These are phyloP conservation scores for Oedothorax gibbosus DNA, from an alignment of 1,140 invertebrate species.

Conservation along the genomic window DNA sequence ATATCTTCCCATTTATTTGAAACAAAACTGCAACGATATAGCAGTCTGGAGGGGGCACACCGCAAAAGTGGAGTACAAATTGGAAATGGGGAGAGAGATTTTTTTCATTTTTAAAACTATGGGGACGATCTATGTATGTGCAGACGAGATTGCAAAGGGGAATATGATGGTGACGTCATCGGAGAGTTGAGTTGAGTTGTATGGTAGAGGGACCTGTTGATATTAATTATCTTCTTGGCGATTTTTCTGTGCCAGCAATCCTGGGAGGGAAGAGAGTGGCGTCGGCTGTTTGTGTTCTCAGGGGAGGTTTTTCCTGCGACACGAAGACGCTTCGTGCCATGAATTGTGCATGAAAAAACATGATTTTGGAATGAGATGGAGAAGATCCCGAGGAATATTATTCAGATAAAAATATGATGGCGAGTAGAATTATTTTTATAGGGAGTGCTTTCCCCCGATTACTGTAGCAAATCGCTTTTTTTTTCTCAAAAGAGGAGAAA, in stretches of 20 bases:
- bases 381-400: background rate
- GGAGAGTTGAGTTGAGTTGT: background rate
- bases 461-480: no score
- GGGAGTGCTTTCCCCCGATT: no score
- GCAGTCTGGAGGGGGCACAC: background rate
- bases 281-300: conserved; percentile 19
- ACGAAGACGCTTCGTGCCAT: conserved; percentile 4
- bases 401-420: background rate
- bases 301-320: background rate
- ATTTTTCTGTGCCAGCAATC: background rate
- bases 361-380: no score
- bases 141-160: background rate
- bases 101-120: conserved; percentile 7
- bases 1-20: conserved; percentile 48
- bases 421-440: no score
- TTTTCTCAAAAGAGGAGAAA: no score
- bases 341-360: background rate
- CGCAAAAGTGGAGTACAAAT: conserved; percentile 24
- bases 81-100: background rate
- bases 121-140: background rate
- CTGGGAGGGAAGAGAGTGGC: background rate
- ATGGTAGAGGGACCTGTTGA: conserved; percentile 28
- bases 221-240: conserved; percentile 44
- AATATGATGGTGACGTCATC: conserved; percentile 13
- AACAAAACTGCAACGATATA: conserved; percentile 25